Conservation (phyloP, 1,140 invertebrate species). For the Lordiphosa collinella region DNA sequence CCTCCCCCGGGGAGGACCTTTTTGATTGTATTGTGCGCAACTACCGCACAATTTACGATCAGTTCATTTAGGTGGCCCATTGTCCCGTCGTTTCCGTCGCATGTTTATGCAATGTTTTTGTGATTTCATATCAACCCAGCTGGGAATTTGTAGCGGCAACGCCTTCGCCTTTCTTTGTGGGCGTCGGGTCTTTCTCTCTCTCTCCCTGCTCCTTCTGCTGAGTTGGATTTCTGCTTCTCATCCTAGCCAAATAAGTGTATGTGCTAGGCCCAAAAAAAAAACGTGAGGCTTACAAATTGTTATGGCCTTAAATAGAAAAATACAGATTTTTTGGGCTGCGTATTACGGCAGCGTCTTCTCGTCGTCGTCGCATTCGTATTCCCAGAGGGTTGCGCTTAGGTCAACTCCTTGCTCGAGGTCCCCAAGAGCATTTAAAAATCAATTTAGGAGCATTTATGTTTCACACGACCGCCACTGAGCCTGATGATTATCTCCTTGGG, state of each 20-base stretch:
- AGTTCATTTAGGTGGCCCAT: slow-evolving; percentile 71
- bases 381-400: slow-evolving; percentile 51
- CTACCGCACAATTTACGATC: slow-evolving; percentile 66
- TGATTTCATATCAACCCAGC: slow-evolving; percentile 66
- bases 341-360: slow-evolving; percentile 35
- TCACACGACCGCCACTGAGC: slow-evolving; percentile 44
- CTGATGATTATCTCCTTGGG: slow-evolving; percentile 39
- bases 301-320: slow-evolving; percentile 54
- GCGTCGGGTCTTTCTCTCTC: slow-evolving; percentile 24
- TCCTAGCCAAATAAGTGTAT: slow-evolving; percentile 46
- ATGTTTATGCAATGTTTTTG: slow-evolving; percentile 69
- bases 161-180: slow-evolving; percentile 50
- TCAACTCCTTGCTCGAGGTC: slow-evolving; percentile 34
- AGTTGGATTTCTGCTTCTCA: slow-evolving; percentile 2
- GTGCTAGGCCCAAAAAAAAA: slow-evolving; percentile 36
- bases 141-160: slow-evolving; percentile 59
- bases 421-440: slow-evolving; percentile 50
- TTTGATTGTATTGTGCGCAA: slow-evolving; percentile 41
- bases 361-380: slow-evolving; percentile 27
- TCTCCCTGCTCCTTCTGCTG: not conserved
- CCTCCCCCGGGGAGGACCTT: slow-evolving; percentile 19
- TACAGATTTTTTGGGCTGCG: slow-evolving; percentile 39
- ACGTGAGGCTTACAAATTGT: slow-evolving; percentile 63
- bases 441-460: slow-evolving; percentile 55
- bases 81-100: slow-evolving; percentile 38